Evolutionary conservation across 2,888 invertebrate species (phyloP), one percentile per base, ranked within the genome.

Genomic region (Platycheirus albimanus): DNA sequence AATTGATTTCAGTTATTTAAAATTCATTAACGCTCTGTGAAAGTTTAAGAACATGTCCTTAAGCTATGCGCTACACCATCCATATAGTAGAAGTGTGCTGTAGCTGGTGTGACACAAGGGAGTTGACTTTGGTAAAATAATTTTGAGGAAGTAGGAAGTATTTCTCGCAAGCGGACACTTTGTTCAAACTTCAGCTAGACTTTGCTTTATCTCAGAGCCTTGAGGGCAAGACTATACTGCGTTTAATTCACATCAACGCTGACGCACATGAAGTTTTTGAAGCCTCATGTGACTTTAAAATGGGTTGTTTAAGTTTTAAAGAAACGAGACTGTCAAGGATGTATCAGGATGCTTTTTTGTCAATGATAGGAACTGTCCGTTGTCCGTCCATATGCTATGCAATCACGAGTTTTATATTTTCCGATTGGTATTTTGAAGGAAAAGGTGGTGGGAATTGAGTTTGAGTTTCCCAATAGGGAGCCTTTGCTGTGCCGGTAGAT

Each of bases 1-100:
- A 78, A 78, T 78, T 78, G 78, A 78, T 78, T 78, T 66, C 28
- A 58, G 78, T 71, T 78, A 78, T 78, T 78, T 78, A 66, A 78
- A 78, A 72, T 78, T 78, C 78, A 78, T 78, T 78, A 78, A 72
- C 66, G 58, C 71, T 66, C 43, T 66, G 51, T 56, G 10, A 72
- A 72, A 78, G 78, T 72, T 78, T 66, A 30, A 30, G 66, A 78
- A 61, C 51, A 78, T 17, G 43, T 13, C 58, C 58, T 20, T 0
- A 15, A 51, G 56, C 38, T 54, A 10, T n/a, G 47, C 24, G 15
- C 4, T 36, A 41, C 36, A 10, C 30, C 30, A n/a, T n/a, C 30
- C 7, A 8, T 33, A 33, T 4, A 2, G 8, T 33, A 33, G 6
- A 8, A 24, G 24, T 24, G 6, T 24, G 24, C 3, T n/a, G n/a